A percentile compares a stretch with the other conserved stretches of the same genome.
phyloP scores from a whole-genome alignment of 1,140 invertebrate species.

The Bombus consobrinus region DNA sequence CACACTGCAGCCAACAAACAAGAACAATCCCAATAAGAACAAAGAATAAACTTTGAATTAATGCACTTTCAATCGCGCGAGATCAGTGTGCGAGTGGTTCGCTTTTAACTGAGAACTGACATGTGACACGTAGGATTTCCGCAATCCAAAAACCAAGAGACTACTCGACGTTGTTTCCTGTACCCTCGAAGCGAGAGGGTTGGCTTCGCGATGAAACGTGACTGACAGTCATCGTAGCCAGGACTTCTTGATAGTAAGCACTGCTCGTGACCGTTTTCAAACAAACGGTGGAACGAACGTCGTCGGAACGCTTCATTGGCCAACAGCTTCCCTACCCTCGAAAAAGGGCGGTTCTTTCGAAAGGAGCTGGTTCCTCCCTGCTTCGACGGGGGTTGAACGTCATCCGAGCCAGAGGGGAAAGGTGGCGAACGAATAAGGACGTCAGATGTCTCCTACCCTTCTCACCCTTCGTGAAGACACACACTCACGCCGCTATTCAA shows the following conservation, averaged over 20 bases:
- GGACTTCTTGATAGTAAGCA: slow-evolving; percentile 73
- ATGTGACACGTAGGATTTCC: background rate
- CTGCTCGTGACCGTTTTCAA: slow-evolving; percentile 61
- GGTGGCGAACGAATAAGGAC: slow-evolving; percentile 28
- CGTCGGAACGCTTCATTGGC: slow-evolving; percentile 64
- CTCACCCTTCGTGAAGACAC: background rate
- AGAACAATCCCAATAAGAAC: background rate
- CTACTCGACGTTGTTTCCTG: background rate
- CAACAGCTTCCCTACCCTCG: slow-evolving; percentile 69
- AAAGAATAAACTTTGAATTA: fast-evolving
- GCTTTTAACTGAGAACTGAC: background rate
- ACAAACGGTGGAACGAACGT: slow-evolving; percentile 26
- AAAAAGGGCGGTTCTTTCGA: slow-evolving; percentile 70
- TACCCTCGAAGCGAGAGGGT: background rate
- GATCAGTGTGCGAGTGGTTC: background rate
- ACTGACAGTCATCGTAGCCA: slow-evolving; percentile 72
- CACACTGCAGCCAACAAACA: background rate
- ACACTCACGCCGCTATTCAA: slow-evolving; percentile 45
- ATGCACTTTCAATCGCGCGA: background rate
- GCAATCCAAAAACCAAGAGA: background rate
- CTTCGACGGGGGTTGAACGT: slow-evolving; percentile 56
- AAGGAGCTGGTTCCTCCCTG: slow-evolving; percentile 59
- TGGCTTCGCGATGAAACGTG: slow-evolving; percentile 69
- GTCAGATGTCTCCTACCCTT: slow-evolving; percentile 49
- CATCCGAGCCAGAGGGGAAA: slow-evolving; percentile 13